Evolutionary conservation across 2,797 vertebrate species (phyloP).

Genomic region (Sebastes paucispinis): DNA sequence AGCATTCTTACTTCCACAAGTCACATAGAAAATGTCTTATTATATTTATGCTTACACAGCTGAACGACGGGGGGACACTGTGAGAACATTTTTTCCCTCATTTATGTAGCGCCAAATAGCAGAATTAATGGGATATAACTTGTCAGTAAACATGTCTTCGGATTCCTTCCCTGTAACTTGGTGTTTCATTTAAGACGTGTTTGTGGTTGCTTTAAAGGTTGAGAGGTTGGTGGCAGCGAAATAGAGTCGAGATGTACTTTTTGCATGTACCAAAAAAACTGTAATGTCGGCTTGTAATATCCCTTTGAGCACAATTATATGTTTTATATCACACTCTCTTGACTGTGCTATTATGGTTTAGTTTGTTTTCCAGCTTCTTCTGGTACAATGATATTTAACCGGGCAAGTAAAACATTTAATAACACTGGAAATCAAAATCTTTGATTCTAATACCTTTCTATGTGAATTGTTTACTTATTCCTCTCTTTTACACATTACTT

Average conservation of each 20-base stretch:
- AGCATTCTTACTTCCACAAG: not conserved
- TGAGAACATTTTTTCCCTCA: conserved; percentile 3
- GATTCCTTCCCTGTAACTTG: not conserved
- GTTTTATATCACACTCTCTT: not conserved
- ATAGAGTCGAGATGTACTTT: not conserved
- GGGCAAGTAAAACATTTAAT: conserved; percentile 7
- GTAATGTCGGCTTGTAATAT: not conserved
- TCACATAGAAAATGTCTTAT: not conserved
- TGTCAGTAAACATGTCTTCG: conserved; percentile 25
- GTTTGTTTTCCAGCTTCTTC: conserved; percentile 1
- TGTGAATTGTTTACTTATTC: not conserved
- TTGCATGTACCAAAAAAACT: not conserved
- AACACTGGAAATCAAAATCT: conserved; percentile 31
- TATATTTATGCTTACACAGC: conserved; percentile 16
- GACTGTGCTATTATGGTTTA: not conserved
- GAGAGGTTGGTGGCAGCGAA: not conserved
- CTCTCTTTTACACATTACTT: not conserved
- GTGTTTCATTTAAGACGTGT: not conserved
- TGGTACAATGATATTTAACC: conserved; percentile 10
- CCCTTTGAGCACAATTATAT: not conserved
- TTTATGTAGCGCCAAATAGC: conserved; percentile 6
- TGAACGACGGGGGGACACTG: not conserved
- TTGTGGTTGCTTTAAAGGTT: conserved; percentile 11
- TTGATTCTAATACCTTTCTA: conserved; percentile 7
- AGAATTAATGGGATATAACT: conserved; percentile 22